A percentile compares a stretch with the other conserved stretches of the same genome.
These are phyloP conservation scores for Dinoponera quadriceps DNA, from an alignment of 1,140 invertebrate genomes.

Conservation along the genomic window DNA sequence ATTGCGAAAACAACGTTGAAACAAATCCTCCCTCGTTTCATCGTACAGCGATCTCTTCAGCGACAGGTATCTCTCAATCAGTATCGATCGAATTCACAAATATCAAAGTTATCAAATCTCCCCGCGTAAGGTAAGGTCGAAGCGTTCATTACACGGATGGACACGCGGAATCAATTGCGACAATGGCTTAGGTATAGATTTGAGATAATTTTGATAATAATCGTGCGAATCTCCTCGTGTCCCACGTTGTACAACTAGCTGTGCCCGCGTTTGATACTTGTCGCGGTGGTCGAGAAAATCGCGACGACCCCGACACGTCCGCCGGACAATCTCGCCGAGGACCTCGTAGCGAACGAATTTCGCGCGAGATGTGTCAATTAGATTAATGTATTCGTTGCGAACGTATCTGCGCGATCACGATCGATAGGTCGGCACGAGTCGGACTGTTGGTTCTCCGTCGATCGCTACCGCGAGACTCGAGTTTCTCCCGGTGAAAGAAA, in stretches of 20 bases:
- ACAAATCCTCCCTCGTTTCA: slow-evolving; percentile 7
- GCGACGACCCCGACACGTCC: slow-evolving; percentile 15
- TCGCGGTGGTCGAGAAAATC: slow-evolving; percentile 29
- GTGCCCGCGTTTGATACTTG: slow-evolving; percentile 45
- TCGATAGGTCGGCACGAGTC: not conserved
- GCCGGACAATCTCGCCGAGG: not conserved
- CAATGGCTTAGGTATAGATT: slow-evolving; percentile 63
- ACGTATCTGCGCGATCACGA: not conserved
- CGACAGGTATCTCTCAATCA: slow-evolving; percentile 31
- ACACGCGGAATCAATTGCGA: slow-evolving; percentile 36
- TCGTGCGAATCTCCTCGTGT: slow-evolving; percentile 57
- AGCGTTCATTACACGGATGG: not conserved
- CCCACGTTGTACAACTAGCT: slow-evolving; percentile 61
- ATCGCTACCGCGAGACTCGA: too few relatives aligned
- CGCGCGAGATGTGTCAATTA: slow-evolving; percentile 13
- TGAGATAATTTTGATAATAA: slow-evolving; percentile 73
- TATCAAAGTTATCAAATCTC: slow-evolving; percentile 35
- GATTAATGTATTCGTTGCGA: slow-evolving; percentile 13
- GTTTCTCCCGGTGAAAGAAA: not conserved
- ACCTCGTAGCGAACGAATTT: slow-evolving; percentile 2
- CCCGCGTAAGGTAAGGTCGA: slow-evolving; percentile 32
- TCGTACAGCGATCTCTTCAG: slow-evolving; percentile 12
- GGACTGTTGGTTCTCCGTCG: not conserved
- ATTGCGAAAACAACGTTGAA: not conserved
- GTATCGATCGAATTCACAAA: slow-evolving; percentile 53